Evolutionary conservation across 2,797 vertebrate genomes (phyloP).

Genomic region (Betta splendens): DNA sequence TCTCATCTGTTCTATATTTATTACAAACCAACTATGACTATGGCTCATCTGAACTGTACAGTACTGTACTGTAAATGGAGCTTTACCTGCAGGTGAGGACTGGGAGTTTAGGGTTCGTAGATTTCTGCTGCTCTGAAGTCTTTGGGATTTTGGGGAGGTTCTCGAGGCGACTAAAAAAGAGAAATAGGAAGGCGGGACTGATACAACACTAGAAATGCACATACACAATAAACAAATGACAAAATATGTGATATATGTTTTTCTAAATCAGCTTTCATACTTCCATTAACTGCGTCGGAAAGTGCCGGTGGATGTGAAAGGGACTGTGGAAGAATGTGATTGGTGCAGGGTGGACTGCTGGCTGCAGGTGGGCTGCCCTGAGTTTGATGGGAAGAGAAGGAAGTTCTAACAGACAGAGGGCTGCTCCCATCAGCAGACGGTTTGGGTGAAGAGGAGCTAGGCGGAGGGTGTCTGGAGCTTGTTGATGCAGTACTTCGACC

Average conservation of each 20-base stretch:
- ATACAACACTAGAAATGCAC: neutral
- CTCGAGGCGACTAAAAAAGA: constrained; percentile 80
- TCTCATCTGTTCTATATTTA: no score
- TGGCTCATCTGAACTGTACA: neutral
- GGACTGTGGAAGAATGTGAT: constrained; percentile 62
- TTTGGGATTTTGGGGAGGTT: constrained; percentile 87
- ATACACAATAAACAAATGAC: neutral
- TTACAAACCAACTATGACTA: no score
- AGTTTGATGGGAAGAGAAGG: constrained; percentile 69
- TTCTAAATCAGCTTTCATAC: constrained; percentile 34
- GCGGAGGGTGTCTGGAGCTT: constrained; percentile 61
- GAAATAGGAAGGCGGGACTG: neutral
- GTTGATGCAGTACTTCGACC: constrained; percentile 29
- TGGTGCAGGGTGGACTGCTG: constrained; percentile 52
- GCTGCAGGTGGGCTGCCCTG: constrained; percentile 65
- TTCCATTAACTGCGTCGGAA: constrained; percentile 70
- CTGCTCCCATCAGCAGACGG: constrained; percentile 67
- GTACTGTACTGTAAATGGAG: no score
- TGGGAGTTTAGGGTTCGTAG: constrained; percentile 75
- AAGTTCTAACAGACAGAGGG: constrained; percentile 63
- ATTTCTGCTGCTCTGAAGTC: constrained; percentile 80
- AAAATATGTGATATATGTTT: no score
- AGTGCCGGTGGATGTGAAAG: constrained; percentile 71
- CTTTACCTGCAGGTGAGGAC: constrained; percentile 53
- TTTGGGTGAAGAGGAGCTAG: constrained; percentile 69